These are phyloP conservation scores for Hormaphis cornu DNA, from an alignment of 1,140 invertebrate genomes.

Conservation along the genomic window DNA sequence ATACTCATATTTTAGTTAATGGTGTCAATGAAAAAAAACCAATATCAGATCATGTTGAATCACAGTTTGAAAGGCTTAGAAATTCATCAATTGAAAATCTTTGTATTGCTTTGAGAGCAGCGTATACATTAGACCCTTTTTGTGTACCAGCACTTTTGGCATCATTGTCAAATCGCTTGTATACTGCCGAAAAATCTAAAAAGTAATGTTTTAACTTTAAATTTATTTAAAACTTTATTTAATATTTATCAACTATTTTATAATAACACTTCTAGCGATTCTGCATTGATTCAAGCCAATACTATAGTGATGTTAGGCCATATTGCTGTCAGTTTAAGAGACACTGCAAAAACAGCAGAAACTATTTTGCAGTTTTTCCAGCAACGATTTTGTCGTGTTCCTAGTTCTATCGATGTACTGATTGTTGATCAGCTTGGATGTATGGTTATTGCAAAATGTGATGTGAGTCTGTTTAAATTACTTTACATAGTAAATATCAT, in stretches of 20 bases:
- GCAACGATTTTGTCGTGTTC: constrained; percentile 85
- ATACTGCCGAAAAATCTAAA: constrained; percentile 75
- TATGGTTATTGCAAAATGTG: constrained; percentile 88
- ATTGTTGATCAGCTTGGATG: constrained; percentile 96
- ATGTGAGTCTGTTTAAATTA: constrained; percentile 43
- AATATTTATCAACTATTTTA: background rate
- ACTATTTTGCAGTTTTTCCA: constrained; percentile 96
- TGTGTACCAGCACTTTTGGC: constrained; percentile 90
- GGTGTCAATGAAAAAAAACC: constrained; percentile 18
- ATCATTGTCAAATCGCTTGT: constrained; percentile 86
- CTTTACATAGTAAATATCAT: background rate
- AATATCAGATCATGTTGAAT: constrained; percentile 32
- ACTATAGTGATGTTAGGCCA: constrained; percentile 95
- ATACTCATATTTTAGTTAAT: constrained; percentile 17
- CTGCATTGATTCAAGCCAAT: constrained; percentile 84
- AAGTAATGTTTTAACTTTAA: constrained; percentile 44
- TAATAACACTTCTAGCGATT: constrained; percentile 55
- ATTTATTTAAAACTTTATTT: background rate
- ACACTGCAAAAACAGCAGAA: constrained; percentile 83
- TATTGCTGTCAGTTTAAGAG: constrained; percentile 86
- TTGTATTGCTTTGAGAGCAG: constrained; percentile 83
- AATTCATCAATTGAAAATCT: constrained; percentile 94
- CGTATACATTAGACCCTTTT: constrained; percentile 73
- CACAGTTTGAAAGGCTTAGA: constrained; percentile 42
- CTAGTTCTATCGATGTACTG: constrained; percentile 74